phyloP scores from a whole-genome alignment of 2,888 invertebrate species.

The Zygogramma bicolorata region DNA sequence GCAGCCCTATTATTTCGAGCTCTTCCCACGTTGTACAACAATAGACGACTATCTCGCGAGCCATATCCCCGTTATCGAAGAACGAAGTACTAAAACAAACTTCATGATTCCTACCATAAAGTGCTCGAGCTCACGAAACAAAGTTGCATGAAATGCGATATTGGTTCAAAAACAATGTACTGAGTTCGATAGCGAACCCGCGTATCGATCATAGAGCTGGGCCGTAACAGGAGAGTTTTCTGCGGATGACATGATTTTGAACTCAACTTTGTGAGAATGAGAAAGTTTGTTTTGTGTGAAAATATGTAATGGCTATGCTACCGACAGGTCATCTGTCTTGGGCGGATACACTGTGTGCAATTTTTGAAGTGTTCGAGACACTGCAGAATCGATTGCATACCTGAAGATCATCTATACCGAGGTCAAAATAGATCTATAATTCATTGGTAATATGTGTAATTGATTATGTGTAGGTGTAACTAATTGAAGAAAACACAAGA shows the following conservation, averaged over 20 bases:
- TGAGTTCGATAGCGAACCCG: background rate
- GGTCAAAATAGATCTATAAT: too few relatives aligned
- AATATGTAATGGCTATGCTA: background rate
- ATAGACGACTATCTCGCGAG: background rate
- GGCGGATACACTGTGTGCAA: background rate
- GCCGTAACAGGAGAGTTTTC: background rate
- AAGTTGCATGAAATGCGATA: conserved; percentile 10
- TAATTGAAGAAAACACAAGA: too few relatives aligned
- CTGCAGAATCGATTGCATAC: too few relatives aligned
- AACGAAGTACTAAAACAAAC: conserved; percentile 1
- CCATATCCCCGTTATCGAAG: background rate
- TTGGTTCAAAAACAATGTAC: background rate
- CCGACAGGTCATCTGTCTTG: background rate
- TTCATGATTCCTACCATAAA: conserved; percentile 6
- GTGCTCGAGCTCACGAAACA: background rate
- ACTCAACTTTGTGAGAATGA: background rate
- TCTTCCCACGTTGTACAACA: conserved; percentile 1
- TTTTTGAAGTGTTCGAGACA: background rate
- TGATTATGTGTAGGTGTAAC: too few relatives aligned
- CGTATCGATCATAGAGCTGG: background rate
- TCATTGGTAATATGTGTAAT: too few relatives aligned
- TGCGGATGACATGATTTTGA: background rate
- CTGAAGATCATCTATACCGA: too few relatives aligned
- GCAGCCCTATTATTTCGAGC: background rate
- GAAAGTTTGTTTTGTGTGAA: background rate